These are phyloP conservation scores for Orthosia gracilis DNA, from an alignment of 2,888 invertebrate species.

Conservation along the genomic window DNA sequence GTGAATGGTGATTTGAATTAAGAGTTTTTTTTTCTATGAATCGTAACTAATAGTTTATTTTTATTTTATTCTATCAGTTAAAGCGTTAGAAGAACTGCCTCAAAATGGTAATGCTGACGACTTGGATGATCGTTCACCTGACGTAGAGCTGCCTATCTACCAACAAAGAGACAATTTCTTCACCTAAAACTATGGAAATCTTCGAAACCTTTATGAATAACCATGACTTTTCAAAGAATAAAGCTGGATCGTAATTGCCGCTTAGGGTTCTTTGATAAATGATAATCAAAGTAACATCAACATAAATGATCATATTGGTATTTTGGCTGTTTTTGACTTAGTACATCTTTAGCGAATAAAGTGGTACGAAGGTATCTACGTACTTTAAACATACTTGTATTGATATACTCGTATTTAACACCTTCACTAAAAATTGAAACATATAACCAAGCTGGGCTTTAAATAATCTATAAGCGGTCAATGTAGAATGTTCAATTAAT, in stretches of 20 bases:
- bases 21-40: neutral
- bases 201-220: neutral
- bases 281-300: conserved; percentile 27
- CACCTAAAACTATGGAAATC: conserved; percentile 80
- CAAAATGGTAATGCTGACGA: conserved; percentile 91
- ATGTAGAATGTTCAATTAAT: conserved; percentile 75
- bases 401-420: conserved; percentile 12
- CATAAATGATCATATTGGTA: conserved; percentile 19
- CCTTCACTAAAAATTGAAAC: conserved; percentile 31
- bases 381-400: conserved; percentile 3
- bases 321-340: conserved; percentile 41
- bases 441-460: conserved; percentile 71
- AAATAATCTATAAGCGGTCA: conserved; percentile 66
- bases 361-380: conserved; percentile 7
- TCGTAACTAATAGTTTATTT: conserved; percentile 31
- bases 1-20: conserved; percentile 58
- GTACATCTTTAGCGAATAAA: conserved; percentile 15
- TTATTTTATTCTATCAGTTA: conserved; percentile 88
- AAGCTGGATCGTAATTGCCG: neutral
- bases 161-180: conserved; percentile 97
- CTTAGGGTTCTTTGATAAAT: conserved; percentile 1
- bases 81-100: conserved; percentile 94
- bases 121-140: conserved; percentile 94
- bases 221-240: conserved; percentile 1
- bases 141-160: conserved; percentile 95